Evolutionary conservation across 2,113 vertebrate genomes (phyloP), one percentile per base, ranked within the genome.

Genomic region (Butorides virescens): DNA sequence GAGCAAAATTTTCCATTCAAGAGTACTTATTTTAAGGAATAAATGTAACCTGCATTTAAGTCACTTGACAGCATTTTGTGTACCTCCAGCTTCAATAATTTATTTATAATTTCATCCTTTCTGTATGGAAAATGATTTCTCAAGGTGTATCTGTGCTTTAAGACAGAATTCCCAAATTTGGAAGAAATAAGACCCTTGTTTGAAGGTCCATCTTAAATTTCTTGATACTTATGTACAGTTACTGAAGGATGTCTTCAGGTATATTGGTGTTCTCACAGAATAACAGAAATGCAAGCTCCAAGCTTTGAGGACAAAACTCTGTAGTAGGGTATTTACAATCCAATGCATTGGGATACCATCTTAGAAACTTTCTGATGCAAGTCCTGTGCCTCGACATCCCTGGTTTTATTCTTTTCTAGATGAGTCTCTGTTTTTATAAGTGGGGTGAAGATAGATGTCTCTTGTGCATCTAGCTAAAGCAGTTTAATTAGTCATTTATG

Each of bases 341-440:
- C 17, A 73, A 6, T 37, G n/a, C 13, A 21, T 27, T 56, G 25
- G 16, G 44, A 12, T 85, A 7, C 34, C 9, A 2, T 49, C 23
- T 77, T 42, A 49, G 47, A 72, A 77, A 53, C 47, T 59, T 58
- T 14, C 37, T 59, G 18, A 53, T 53, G 23, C 0, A 0, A 39
- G 36, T 71, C 32, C 62, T 11, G 0, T 75, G 19, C n/a, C 23
- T 63, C 4, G 1, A 1, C 13, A 1, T 73, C 11, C 8, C 39
- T 58, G 20, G 3, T 27, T 61, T 66, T 82, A 61, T 27, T 61
- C 15, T 82, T 91, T 74, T 59, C 29, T 37, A 10, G 22, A 56
- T 56, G 1, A 61, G 26, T 78, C 16, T 50, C 11, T 36, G 30
- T 19, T 65, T 88, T 61, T 70, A 15, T 23, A 46, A 29, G 15